Conservation (phyloP, 2,888 invertebrate species). For the Pecten maximus region DNA sequence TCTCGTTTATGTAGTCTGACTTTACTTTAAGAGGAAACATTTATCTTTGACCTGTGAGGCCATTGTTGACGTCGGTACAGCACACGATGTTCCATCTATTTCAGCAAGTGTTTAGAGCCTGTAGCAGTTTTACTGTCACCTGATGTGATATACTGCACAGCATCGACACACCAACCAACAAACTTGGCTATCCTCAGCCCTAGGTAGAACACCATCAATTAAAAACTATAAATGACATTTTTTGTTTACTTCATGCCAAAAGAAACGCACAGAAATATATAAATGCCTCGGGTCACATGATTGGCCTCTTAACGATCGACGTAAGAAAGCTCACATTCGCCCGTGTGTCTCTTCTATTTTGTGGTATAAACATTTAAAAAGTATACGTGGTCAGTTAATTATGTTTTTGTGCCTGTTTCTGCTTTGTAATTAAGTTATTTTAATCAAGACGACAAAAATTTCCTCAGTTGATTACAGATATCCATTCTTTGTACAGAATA, state of each 20-base stretch:
- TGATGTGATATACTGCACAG: neutral
- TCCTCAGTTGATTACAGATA: too few relatives aligned
- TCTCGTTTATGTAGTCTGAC: too few relatives aligned
- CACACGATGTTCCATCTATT: neutral
- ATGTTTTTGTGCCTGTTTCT: too few relatives aligned
- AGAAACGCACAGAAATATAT: neutral
- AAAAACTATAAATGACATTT: neutral
- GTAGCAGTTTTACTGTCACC: neutral
- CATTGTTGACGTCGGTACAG: neutral
- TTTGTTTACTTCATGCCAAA: conserved; percentile 4
- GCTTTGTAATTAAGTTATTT: too few relatives aligned
- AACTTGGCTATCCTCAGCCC: neutral
- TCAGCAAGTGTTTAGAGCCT: neutral
- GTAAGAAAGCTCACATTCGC: neutral
- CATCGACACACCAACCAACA: neutral
- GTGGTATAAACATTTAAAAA: neutral
- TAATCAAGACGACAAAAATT: too few relatives aligned
- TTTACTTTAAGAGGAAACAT: neutral
- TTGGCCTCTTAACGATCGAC: neutral
- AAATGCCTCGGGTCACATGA: neutral
- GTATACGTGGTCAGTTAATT: too few relatives aligned
- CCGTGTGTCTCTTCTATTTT: neutral
- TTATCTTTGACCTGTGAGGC: neutral
- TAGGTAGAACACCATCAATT: neutral
- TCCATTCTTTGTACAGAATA: too few relatives aligned